Percentiles rank a stretch among this genome's conserved stretches.
Conservation (phyloP, 2,113 vertebrate species). For the Passerina amoena region DNA sequence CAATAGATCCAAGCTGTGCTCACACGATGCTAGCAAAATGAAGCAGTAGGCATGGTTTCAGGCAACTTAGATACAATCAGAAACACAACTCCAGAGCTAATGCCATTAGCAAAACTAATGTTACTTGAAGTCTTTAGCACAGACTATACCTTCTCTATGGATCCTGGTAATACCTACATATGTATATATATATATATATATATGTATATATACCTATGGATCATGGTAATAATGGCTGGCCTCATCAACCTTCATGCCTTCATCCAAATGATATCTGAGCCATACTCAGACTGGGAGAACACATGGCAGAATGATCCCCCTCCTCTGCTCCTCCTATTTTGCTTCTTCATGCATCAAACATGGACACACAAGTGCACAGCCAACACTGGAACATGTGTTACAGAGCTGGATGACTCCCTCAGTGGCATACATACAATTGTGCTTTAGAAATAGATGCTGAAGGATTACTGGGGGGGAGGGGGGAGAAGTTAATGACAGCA, state of each 20-base stretch:
- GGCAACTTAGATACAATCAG: not conserved
- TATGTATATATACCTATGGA: not conserved
- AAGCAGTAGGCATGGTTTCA: not conserved
- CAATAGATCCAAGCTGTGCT: not conserved
- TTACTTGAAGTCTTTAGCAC: not conserved
- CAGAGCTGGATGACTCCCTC: not conserved
- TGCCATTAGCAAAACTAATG: not conserved
- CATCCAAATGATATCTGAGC: not conserved
- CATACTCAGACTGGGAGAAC: not conserved
- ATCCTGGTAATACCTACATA: not conserved
- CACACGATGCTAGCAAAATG: not conserved
- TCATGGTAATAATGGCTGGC: not conserved
- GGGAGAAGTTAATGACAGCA: not conserved
- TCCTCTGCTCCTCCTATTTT: not conserved
- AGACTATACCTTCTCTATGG: not conserved
- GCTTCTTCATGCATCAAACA: not conserved
- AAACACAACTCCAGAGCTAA: not conserved
- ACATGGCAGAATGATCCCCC: accelerated
- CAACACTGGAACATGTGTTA: accelerated
- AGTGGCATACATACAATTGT: accelerated
- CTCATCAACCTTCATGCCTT: not conserved
- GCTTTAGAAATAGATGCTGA: not conserved
- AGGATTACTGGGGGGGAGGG: not conserved
- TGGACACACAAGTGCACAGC: not conserved
- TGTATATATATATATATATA: too few species aligned